Base-by-base conservation (phyloP, 2,113 vertebrate species). In the Tursiops truncatus region DNA sequence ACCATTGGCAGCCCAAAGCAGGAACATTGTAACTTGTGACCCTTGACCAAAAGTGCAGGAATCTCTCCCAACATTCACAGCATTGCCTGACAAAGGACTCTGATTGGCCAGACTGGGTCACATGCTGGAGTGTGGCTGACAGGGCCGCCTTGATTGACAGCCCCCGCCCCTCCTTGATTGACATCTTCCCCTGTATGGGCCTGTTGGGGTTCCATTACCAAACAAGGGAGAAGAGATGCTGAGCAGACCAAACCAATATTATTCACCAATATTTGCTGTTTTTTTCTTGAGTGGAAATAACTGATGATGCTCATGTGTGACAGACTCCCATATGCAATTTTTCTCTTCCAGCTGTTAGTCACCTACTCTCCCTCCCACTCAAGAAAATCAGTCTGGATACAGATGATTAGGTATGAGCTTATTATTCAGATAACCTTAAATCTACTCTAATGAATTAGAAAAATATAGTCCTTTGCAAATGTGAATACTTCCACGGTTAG, bases 401-500 rank as follows among this genome's bases (percentile, higher is more conserved):
- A 94, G 62, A 56, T 85, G 20, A 92, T 67, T 81, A 6, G n/a
- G 13, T 14, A 41, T 92, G n/a, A 67, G 38, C 38, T 95, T 81
- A 53, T 62, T 95, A 60, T 93, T 97, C 20, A 88, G 28, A 50
- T 63, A 97, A 79, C 47, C 68, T 94, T 50, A 63, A 73, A 41
- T 86, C 33, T 33, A 56, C 25, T 74, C 8, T 91, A 92, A 73
- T 10, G 82, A 91, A 44, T 84, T 74, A 60, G 74, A 56, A 90
- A 67, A 91, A 91, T 38, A 15, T 8, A 58, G 31, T 60, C 38
- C 33, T 47, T 94, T 77, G 41, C 23, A 85, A 65, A 23, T 4
- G 10, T 89, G 56, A 82, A 5, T 67, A 68, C 18, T 91, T 67
- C 36, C 18, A 65, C 23, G 14, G 5, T 80, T 85, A 28, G 70